These are phyloP conservation scores for Oncorhynchus masou DNA, from an alignment of 2,113 vertebrate genomes.

Conservation along the genomic window DNA sequence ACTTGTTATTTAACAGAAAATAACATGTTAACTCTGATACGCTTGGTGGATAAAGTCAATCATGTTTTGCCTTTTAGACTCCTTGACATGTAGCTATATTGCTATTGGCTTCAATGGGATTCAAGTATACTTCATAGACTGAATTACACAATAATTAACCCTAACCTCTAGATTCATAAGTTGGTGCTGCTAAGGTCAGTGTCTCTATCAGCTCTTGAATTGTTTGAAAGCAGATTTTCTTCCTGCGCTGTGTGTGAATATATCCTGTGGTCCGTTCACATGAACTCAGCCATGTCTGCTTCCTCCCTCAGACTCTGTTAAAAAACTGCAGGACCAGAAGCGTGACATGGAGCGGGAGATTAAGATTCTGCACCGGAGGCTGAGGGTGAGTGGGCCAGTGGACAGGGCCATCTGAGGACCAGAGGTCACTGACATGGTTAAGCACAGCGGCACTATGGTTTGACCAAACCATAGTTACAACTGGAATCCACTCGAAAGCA, in stretches of 20 bases:
- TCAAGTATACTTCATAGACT: not conserved
- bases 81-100: not conserved
- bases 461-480: not conserved
- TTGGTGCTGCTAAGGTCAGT: not conserved
- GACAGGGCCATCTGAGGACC: not conserved
- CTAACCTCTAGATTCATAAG: not conserved
- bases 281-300: slow-evolving; percentile 20
- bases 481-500: not conserved
- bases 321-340: slow-evolving; percentile 95
- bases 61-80: not conserved
- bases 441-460: not conserved
- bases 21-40: not conserved
- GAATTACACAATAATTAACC: not conserved
- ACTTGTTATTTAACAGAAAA: no score
- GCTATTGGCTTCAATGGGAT: not conserved
- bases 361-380: slow-evolving; percentile 90
- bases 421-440: slow-evolving; percentile 1
- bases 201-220: not conserved
- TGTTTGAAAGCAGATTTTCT: not conserved
- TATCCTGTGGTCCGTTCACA: slow-evolving; percentile 2
- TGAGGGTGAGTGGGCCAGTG: slow-evolving; percentile 75
- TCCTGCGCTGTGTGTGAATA: not conserved
- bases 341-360: slow-evolving; percentile 96
- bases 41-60: not conserved
- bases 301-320: slow-evolving; percentile 82